Evolutionary conservation across 2,797 vertebrate species (phyloP).

Genomic region (Micromesistius poutassou): DNA sequence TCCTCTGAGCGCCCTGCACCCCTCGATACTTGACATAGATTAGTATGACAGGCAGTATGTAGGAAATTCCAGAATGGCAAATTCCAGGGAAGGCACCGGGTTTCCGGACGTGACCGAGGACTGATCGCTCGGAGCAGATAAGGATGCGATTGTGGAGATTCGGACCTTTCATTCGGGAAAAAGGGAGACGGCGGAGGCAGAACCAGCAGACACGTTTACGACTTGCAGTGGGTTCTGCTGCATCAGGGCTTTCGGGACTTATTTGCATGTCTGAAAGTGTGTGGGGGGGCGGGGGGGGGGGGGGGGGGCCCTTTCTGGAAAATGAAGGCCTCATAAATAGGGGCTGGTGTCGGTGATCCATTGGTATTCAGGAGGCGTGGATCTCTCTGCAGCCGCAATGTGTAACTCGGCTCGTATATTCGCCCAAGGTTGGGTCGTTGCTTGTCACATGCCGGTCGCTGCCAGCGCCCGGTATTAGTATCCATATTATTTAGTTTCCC

Average conservation of each 20-base stretch:
- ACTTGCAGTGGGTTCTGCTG: neutral
- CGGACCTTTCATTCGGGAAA: neutral
- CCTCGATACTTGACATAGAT: constrained; percentile 48
- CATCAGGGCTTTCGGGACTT: neutral
- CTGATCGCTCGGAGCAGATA: constrained; percentile 28
- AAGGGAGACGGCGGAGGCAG: neutral
- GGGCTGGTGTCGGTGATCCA: neutral
- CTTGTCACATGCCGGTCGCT: neutral
- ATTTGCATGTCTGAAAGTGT: constrained; percentile 5
- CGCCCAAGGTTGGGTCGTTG: neutral
- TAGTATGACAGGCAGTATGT: constrained; percentile 40
- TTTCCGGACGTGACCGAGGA: constrained; percentile 6
- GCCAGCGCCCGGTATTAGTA: neutral
- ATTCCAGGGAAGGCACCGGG: neutral
- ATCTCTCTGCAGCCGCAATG: neutral
- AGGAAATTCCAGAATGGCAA: constrained; percentile 41
- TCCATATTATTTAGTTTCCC: neutral
- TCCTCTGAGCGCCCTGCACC: constrained; percentile 22
- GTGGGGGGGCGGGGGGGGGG: neutral
- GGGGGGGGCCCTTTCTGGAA: neutral
- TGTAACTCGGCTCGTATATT: neutral
- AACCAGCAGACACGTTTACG: neutral
- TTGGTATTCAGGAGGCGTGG: neutral
- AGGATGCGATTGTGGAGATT: neutral
- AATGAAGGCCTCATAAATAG: neutral